phyloP scores from a whole-genome alignment of 2,113 vertebrate genomes.

The Natator depressus region DNA sequence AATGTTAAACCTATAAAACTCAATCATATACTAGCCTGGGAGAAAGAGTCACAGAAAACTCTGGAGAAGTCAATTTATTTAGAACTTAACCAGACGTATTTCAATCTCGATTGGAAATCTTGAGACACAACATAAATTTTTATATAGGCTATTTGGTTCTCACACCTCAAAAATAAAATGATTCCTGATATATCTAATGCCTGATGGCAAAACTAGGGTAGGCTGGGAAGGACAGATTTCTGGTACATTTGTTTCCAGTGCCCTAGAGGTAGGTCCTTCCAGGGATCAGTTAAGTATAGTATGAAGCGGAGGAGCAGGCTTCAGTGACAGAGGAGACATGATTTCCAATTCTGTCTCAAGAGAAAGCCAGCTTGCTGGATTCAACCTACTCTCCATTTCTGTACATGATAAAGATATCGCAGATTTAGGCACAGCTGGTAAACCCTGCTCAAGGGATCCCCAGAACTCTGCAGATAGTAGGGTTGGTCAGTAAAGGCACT shows the following conservation, averaged over 20 bases:
- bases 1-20: slow-evolving; percentile 76
- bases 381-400: background rate
- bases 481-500: background rate
- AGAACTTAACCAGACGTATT: slow-evolving; percentile 79
- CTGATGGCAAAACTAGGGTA: slow-evolving; percentile 51
- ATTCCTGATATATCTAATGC: slow-evolving; percentile 70
- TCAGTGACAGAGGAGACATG: background rate
- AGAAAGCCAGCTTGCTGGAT: background rate
- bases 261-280: slow-evolving; percentile 49
- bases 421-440: background rate
- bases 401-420: background rate
- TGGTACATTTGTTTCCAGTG: slow-evolving; percentile 56
- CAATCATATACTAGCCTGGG: slow-evolving; percentile 71
- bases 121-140: slow-evolving; percentile 79
- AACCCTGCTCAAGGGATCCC: background rate
- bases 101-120: slow-evolving; percentile 77
- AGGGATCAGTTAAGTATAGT: slow-evolving; percentile 47
- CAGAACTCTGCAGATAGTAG: background rate
- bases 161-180: slow-evolving; percentile 77
- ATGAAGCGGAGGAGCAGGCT: background rate
- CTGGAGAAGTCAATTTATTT: slow-evolving; percentile 75
- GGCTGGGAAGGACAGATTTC: slow-evolving; percentile 49
- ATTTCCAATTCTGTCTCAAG: slow-evolving; percentile 38
- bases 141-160: slow-evolving; percentile 79
- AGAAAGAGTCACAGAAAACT: slow-evolving; percentile 72